Conservation (phyloP, 2,113 vertebrate genomes). For the Trematomus loennbergii region DNA sequence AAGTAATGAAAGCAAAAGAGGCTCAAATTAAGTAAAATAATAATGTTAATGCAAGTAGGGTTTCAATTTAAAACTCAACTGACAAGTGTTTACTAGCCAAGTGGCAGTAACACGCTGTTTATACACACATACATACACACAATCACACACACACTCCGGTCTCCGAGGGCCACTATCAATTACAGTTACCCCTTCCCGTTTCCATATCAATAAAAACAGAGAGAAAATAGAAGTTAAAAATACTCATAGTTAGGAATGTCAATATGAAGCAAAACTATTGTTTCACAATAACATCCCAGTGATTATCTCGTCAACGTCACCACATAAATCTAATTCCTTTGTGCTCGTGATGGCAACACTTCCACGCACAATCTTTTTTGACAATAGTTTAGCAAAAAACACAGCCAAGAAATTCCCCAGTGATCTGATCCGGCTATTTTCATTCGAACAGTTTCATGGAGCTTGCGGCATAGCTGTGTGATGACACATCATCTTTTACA, state of each 20-base stretch:
- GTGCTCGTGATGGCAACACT: neutral
- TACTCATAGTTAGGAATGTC: constrained; percentile 10
- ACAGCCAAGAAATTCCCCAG: constrained; percentile 17
- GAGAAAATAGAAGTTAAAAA: constrained; percentile 47
- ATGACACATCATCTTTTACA: constrained; percentile 47
- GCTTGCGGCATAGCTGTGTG: constrained; percentile 34
- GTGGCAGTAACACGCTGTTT: too few species aligned
- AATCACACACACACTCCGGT: neutral
- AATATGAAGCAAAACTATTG: constrained; percentile 8
- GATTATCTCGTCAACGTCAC: neutral
- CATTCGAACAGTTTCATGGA: neutral
- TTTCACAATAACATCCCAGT: neutral
- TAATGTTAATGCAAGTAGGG: too few species aligned
- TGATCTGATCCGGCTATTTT: constrained; percentile 17
- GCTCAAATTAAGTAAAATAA: too few species aligned
- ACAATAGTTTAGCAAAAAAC: neutral
- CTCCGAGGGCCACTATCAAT: constrained; percentile 37
- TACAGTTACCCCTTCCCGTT: constrained; percentile 39
- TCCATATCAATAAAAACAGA: constrained; percentile 65
- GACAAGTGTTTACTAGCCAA: too few species aligned
- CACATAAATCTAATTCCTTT: neutral
- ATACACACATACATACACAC: constrained; percentile 4
- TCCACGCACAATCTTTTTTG: neutral
- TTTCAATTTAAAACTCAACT: too few species aligned
- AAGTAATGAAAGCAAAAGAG: too few species aligned